Evolutionary conservation across 2,888 invertebrate genomes (phyloP).

Genomic region (Microplitis deprimator): DNA sequence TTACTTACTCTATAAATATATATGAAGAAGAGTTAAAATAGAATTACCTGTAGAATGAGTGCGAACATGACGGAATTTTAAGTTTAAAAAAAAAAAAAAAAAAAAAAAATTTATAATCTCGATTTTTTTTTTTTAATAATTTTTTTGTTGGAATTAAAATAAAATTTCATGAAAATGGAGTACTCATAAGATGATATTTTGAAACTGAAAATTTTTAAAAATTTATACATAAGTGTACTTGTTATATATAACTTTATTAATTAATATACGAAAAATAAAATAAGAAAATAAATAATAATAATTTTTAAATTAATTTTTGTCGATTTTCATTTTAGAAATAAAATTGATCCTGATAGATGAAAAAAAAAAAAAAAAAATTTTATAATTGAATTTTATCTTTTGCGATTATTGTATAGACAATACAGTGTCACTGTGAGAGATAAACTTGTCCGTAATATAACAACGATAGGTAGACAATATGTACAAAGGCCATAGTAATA

Average conservation of each 20-base stretch:
- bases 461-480: slow-evolving; percentile 11
- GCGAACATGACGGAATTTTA: no score
- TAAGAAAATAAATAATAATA: no score
- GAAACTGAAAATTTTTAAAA: no score
- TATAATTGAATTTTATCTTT: not conserved
- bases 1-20: not conserved
- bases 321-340: not conserved
- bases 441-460: slow-evolving; percentile 19
- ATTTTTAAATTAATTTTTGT: not conserved
- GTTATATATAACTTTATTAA: no score
- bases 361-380: not conserved
- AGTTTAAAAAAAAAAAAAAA: no score
- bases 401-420: not conserved
- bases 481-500: slow-evolving; percentile 7
- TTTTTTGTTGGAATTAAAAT: no score
- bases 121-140: no score
- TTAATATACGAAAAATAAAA: no score
- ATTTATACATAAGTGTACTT: no score
- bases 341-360: not conserved
- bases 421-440: not conserved
- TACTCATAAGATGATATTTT: no score
- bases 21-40: not conserved
- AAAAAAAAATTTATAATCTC: no score
- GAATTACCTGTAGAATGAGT: not conserved
- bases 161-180: no score